Percentiles rank a stretch among this genome's conserved stretches.
These are phyloP conservation scores for Ophion costatus DNA, from an alignment of 2,888 invertebrate genomes.

Conservation along the genomic window DNA sequence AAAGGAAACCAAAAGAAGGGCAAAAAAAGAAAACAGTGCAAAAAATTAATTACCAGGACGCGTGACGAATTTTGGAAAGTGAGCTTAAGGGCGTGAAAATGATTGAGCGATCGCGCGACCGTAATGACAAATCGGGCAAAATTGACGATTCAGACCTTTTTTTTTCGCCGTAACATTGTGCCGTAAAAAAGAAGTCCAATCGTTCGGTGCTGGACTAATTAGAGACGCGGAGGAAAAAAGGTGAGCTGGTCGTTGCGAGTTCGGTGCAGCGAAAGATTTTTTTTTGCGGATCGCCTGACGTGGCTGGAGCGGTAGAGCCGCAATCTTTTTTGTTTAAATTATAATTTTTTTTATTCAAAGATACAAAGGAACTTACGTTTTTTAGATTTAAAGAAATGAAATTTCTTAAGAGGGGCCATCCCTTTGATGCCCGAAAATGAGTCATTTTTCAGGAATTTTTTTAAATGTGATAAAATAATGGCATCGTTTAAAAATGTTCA, in stretches of 20 bases:
- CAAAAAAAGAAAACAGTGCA: slow-evolving; percentile 31
- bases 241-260: slow-evolving; percentile 14
- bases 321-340: slow-evolving; percentile 50
- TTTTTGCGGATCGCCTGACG: slow-evolving; percentile 10
- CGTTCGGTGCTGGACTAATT: slow-evolving; percentile 48
- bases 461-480: no score
- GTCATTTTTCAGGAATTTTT: no score
- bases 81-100: slow-evolving; percentile 53
- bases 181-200: slow-evolving; percentile 24
- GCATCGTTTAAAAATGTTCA: no score
- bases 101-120: slow-evolving; percentile 60
- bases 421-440: no score
- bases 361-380: no score
- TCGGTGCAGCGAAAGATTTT: slow-evolving; percentile 34
- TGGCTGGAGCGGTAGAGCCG: neutral
- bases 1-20: slow-evolving; percentile 4
- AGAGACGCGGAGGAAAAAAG: neutral
- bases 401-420: no score
- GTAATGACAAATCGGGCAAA: slow-evolving; percentile 34
- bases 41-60: slow-evolving; percentile 38
- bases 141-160: slow-evolving; percentile 22
- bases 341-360: no score
- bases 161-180: slow-evolving; percentile 5
- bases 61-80: slow-evolving; percentile 59
- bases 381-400: no score